Percentiles rank a stretch among this genome's conserved stretches.
phyloP scores from a whole-genome alignment of 2,888 invertebrate species.

The Acanthosoma haemorrhoidale region DNA sequence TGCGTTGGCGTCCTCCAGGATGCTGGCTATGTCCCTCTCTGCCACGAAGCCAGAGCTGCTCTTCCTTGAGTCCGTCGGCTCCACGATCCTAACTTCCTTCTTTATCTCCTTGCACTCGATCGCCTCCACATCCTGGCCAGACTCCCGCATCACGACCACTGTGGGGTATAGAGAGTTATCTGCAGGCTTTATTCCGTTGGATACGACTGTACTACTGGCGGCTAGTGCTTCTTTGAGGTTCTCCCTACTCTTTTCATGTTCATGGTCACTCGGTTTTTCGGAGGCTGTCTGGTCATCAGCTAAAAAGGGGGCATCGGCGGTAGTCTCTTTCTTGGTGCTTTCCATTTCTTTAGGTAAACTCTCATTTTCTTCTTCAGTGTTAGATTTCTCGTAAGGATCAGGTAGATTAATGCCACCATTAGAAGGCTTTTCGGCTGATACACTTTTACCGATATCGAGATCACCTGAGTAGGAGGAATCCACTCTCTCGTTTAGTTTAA shows the following conservation, averaged over 20 bases:
- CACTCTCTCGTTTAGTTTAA: background rate
- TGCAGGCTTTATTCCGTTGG: background rate
- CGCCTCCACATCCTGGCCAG: background rate
- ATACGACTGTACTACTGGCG: background rate
- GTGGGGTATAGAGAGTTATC: slow-evolving; percentile 9
- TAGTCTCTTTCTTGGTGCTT: background rate
- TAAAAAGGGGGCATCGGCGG: too few relatives aligned
- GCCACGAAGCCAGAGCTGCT: background rate
- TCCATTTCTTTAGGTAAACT: background rate
- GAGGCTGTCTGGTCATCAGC: too few relatives aligned
- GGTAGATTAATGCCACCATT: background rate
- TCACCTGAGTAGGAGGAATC: background rate
- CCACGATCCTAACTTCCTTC: background rate
- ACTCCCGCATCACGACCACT: background rate
- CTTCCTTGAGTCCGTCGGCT: background rate
- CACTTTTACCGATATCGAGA: background rate
- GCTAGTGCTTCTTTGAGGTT: background rate
- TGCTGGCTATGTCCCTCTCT: slow-evolving; percentile 10
- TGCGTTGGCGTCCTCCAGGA: slow-evolving; percentile 18
- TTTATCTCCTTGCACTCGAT: background rate
- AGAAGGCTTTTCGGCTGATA: background rate
- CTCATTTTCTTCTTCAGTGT: background rate
- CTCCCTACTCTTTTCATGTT: background rate
- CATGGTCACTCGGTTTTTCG: too few relatives aligned
- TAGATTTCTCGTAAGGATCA: background rate